Evolutionary conservation across 2,113 vertebrate genomes (phyloP).

Genomic region (Triplophysa tibetana): DNA sequence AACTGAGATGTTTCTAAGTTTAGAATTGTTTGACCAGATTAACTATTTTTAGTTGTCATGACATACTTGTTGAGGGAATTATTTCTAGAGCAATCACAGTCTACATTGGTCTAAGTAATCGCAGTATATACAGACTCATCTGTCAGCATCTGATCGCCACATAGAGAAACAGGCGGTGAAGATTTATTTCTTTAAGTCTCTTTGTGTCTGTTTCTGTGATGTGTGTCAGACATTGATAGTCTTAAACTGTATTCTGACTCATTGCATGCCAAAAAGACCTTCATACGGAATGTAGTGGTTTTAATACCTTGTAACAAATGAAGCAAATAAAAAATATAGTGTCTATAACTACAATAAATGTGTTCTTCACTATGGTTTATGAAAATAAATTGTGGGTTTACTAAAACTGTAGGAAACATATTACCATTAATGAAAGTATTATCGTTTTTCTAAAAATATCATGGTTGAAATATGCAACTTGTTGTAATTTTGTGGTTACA

Average conservation of each 20-base stretch:
- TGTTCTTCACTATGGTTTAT: constrained; percentile 13
- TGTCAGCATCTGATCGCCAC: background rate
- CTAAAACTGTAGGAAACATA: too few species aligned
- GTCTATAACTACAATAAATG: constrained; percentile 13
- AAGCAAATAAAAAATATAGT: constrained; percentile 15
- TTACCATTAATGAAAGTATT: too few species aligned
- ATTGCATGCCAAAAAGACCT: constrained; percentile 79
- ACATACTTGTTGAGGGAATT: constrained; percentile 17
- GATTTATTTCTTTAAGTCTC: constrained; percentile 1
- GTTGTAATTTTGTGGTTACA: too few species aligned
- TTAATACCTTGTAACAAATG: constrained; percentile 56
- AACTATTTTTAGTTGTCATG: constrained; percentile 17
- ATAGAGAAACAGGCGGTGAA: background rate
- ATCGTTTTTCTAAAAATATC: too few species aligned
- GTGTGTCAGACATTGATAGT: constrained; percentile 14
- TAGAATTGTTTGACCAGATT: constrained; percentile 5
- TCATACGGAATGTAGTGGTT: constrained; percentile 61
- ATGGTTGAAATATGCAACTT: too few species aligned
- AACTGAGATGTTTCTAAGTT: constrained; percentile 1
- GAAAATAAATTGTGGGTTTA: too few species aligned
- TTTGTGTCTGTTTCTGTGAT: constrained; percentile 38
- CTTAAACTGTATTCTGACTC: constrained; percentile 57
- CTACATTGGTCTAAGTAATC: background rate
- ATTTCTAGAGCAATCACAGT: constrained; percentile 11
- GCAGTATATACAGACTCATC: background rate